Conservation (phyloP, 1,140 invertebrate genomes). For the Ephestia elutella region DNA sequence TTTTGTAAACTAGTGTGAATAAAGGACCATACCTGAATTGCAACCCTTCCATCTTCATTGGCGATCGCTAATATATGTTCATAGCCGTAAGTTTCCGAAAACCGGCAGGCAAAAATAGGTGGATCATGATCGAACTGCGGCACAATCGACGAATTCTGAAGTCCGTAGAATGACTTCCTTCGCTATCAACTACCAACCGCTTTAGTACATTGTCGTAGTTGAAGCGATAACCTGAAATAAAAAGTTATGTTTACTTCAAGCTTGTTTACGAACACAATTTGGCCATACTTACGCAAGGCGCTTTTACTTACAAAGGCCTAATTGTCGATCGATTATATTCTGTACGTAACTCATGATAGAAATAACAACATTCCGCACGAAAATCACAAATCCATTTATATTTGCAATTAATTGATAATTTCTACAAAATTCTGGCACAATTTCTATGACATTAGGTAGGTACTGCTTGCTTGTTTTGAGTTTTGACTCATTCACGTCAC, state of each 20-base stretch:
- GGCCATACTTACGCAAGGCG: background rate
- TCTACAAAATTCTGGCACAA: constrained; percentile 15
- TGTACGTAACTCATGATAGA: constrained; percentile 58
- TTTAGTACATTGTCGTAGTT: constrained; percentile 69
- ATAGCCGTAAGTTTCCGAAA: constrained; percentile 75
- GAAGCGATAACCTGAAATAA: constrained; percentile 56
- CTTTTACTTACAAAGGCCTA: constrained; percentile 61
- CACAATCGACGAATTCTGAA: constrained; percentile 58
- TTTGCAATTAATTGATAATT: constrained; percentile 12
- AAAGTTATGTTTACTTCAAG: constrained; percentile 1
- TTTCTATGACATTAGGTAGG: no score
- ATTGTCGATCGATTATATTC: constrained; percentile 62
- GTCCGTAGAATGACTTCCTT: constrained; percentile 75
- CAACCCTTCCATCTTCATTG: constrained; percentile 88
- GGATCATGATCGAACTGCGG: constrained; percentile 73
- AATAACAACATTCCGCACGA: constrained; percentile 19
- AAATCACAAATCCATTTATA: no score
- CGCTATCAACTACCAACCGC: constrained; percentile 60
- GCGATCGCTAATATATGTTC: constrained; percentile 85
- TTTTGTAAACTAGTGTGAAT: no score
- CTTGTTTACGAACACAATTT: constrained; percentile 1
- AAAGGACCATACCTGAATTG: constrained; percentile 73
- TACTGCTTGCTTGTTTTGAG: no score
- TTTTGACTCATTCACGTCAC: background rate
- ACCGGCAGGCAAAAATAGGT: constrained; percentile 80